These are phyloP conservation scores for Colius striatus DNA, from an alignment of 2,113 vertebrate species.

Conservation along the genomic window DNA sequence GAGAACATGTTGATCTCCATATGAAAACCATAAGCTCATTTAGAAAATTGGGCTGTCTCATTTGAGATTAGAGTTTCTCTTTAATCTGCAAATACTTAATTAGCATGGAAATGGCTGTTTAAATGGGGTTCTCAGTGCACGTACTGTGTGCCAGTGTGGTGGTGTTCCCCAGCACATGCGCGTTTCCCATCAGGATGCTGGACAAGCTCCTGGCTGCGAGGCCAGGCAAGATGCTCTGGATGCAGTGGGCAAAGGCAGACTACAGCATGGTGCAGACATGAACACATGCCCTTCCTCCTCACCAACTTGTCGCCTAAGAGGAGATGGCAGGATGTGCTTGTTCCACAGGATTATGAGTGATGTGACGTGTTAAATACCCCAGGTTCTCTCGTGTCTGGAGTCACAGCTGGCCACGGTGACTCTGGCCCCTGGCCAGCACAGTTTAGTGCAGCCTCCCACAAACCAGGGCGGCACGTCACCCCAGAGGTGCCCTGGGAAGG, in stretches of 20 bases:
- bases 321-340: not conserved
- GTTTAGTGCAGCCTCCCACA: not conserved
- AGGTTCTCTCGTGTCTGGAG: not conserved
- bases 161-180: not conserved
- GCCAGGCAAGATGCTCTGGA: not conserved
- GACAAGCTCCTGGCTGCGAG: not conserved
- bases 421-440: not conserved
- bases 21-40: slow-evolving; percentile 27
- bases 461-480: not conserved
- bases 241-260: not conserved
- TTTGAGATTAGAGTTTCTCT: slow-evolving; percentile 25
- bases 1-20: slow-evolving; percentile 7
- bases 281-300: not conserved
- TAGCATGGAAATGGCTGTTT: slow-evolving; percentile 26
- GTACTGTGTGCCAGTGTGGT: fast-evolving
- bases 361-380: fast-evolving
- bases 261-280: not conserved
- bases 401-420: not conserved
- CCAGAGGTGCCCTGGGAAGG: not conserved
- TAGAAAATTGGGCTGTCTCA: slow-evolving; percentile 27
- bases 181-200: not conserved
- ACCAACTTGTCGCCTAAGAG: not conserved
- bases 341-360: not conserved
- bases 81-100: slow-evolving; percentile 45
- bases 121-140: not conserved